These are phyloP conservation scores for Leptinotarsa lineolata DNA, from an alignment of 1,140 invertebrate genomes.

Conservation along the genomic window DNA sequence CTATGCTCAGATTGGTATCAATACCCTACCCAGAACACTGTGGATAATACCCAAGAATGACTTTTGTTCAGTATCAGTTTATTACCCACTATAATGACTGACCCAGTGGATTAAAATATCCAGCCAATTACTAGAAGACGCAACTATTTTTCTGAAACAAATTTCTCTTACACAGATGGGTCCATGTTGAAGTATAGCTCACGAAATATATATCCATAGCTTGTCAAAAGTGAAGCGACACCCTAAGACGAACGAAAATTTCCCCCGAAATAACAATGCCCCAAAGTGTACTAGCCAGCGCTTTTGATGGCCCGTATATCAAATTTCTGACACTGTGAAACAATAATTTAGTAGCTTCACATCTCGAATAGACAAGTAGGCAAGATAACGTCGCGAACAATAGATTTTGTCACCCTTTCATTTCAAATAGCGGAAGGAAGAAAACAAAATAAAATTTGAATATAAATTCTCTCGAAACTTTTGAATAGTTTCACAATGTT, in stretches of 20 bases:
- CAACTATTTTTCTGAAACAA: not conserved
- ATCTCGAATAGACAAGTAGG: conserved; percentile 5
- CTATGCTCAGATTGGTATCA: too few species aligned
- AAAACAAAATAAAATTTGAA: conserved; percentile 9
- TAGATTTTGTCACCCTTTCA: not conserved
- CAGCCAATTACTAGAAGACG: too few species aligned
- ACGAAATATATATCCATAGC: not conserved
- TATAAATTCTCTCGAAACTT: not conserved
- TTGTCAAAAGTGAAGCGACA: conserved; percentile 20
- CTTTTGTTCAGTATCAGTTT: too few species aligned
- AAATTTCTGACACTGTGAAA: conserved; percentile 13
- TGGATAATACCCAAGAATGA: too few species aligned
- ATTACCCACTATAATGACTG: too few species aligned
- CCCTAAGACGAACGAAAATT: conserved; percentile 23
- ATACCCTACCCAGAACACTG: too few species aligned
- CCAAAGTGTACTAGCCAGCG: conserved; percentile 21
- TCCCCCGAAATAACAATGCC: not conserved
- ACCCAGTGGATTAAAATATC: too few species aligned
- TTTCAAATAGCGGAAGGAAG: not conserved
- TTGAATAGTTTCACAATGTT: not conserved
- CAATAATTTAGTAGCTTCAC: conserved; percentile 2
- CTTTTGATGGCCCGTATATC: conserved; percentile 38
- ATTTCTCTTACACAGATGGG: not conserved
- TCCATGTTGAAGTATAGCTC: not conserved
- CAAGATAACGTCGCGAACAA: not conserved